Evolutionary conservation across 1,140 invertebrate species (phyloP).

Genomic region (Euwallacea similis): DNA sequence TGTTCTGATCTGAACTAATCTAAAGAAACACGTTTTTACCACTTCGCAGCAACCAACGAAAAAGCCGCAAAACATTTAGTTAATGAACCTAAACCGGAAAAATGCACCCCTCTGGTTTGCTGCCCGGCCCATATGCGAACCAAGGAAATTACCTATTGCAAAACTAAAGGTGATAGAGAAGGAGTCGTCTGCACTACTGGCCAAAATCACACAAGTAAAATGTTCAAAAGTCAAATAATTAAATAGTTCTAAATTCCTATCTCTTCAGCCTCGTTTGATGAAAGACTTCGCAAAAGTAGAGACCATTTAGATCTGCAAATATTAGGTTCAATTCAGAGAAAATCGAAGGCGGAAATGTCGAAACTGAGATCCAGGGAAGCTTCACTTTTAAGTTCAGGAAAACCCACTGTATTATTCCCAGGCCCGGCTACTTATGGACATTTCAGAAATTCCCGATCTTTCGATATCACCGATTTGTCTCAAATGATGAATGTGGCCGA

Average conservation of each 20-base stretch:
- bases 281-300: conserved; percentile 38
- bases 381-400: conserved; percentile 37
- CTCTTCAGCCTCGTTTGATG: not conserved
- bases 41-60: no score
- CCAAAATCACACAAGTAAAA: conserved; percentile 59
- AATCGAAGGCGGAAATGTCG: conserved; percentile 42
- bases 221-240: not conserved
- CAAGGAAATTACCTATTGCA: conserved; percentile 56
- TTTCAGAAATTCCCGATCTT: conserved; percentile 48
- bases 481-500: conserved; percentile 54
- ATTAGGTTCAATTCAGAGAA: conserved; percentile 39
- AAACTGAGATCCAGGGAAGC: conserved; percentile 44
- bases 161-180: conserved; percentile 52
- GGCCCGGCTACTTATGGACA: conserved; percentile 50
- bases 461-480: conserved; percentile 51
- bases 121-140: conserved; percentile 62
- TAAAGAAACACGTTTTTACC: no score
- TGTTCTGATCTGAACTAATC: no score
- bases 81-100: no score
- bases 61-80: no score
- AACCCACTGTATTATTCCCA: conserved; percentile 40
- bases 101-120: conserved; percentile 62
- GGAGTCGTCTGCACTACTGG: conserved; percentile 65
- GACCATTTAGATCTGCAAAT: conserved; percentile 40
- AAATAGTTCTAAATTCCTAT: no score